Conservation (phyloP, 92 coral and sea anemone genomes). For the Virgularia gustaviana region DNA sequence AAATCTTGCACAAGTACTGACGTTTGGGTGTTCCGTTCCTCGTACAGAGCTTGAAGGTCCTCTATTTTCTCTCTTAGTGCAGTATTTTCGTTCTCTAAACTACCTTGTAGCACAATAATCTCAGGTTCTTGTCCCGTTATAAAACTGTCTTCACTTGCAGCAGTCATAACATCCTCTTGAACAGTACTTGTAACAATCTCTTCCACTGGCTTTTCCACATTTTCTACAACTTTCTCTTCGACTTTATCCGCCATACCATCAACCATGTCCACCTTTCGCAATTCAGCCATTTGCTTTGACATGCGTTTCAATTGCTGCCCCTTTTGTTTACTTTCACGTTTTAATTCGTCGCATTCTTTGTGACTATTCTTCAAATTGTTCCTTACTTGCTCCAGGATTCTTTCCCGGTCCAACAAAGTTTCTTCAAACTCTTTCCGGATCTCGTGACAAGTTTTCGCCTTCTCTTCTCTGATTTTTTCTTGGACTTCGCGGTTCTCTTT, state of each 20-base stretch:
- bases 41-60: slow-evolving; percentile 3
- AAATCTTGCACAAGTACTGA: not conserved
- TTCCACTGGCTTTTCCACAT: slow-evolving; percentile 7
- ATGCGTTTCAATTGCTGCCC: not conserved
- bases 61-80: slow-evolving; percentile 10
- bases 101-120: not conserved
- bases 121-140: not conserved
- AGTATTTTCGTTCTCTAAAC: not conserved
- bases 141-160: not conserved
- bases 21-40: slow-evolving; percentile 13
- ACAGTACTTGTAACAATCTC: not conserved
- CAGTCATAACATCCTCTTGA: slow-evolving; percentile 4
- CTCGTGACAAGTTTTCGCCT: slow-evolving; percentile 33
- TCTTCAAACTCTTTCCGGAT: slow-evolving; percentile 60
- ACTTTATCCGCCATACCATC: slow-evolving; percentile 51
- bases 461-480: slow-evolving; percentile 42
- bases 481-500: not conserved
- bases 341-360: slow-evolving; percentile 46
- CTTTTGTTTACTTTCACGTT: slow-evolving; percentile 24
- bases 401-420: slow-evolving; percentile 52
- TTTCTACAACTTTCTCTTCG: slow-evolving; percentile 47
- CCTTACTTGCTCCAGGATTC: slow-evolving; percentile 44
- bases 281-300: slow-evolving; percentile 50
- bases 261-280: slow-evolving; percentile 59
- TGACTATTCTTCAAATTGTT: slow-evolving; percentile 47